phyloP scores from a whole-genome alignment of 2,888 invertebrate species.

The Acanthoscelides obtectus region DNA sequence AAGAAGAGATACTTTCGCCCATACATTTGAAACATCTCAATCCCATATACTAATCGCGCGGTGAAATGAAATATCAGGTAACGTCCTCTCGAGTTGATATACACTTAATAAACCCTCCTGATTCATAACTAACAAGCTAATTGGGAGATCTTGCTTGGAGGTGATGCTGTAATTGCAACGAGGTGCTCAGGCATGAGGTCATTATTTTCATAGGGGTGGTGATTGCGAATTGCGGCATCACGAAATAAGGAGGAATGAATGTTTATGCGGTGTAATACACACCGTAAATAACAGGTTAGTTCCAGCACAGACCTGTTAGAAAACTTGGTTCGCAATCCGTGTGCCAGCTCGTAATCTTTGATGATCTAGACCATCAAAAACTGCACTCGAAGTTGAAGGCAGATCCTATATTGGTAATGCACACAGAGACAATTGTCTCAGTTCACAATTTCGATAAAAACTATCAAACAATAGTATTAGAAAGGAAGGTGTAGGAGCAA shows the following conservation, averaged over 20 bases:
- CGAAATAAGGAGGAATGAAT: neutral
- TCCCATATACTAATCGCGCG: neutral
- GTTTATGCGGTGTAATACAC: neutral
- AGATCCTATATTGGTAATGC: too few relatives aligned
- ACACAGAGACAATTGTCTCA: too few relatives aligned
- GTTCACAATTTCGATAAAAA: too few relatives aligned
- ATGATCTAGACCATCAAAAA: too few relatives aligned
- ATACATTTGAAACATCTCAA: neutral
- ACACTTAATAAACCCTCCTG: neutral
- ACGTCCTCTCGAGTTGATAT: neutral
- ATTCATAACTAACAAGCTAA: neutral
- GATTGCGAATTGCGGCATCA: neutral
- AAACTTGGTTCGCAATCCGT: too few relatives aligned
- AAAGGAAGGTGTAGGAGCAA: too few relatives aligned
- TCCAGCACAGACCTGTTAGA: too few relatives aligned
- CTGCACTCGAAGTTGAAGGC: too few relatives aligned
- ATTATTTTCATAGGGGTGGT: neutral
- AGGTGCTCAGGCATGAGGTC: neutral
- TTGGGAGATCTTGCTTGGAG: neutral
- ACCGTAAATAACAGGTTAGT: neutral
- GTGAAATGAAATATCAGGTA: neutral
- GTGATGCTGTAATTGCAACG: neutral
- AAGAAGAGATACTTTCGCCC: too few relatives aligned
- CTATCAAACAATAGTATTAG: too few relatives aligned
- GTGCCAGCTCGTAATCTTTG: too few relatives aligned